Evolutionary conservation across 2,113 vertebrate genomes (phyloP).

Genomic region (Rhadina sibilatrix): DNA sequence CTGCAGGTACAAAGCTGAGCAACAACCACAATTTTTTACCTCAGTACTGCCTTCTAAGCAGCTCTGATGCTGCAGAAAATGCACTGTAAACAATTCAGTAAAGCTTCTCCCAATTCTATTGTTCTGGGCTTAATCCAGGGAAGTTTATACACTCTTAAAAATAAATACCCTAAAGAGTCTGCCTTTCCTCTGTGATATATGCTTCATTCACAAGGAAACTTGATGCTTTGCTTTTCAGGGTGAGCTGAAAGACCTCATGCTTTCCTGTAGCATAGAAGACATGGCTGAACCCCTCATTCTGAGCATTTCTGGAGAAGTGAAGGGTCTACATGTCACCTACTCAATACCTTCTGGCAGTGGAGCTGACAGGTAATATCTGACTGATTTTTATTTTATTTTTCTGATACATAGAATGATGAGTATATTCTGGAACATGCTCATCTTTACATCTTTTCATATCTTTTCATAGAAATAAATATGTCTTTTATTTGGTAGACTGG

Average conservation of each 20-base stretch:
- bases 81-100: background rate
- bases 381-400: background rate
- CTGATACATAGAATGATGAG: background rate
- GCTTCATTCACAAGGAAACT: background rate
- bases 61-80: background rate
- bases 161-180: background rate
- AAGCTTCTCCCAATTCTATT: background rate
- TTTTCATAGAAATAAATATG: background rate
- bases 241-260: conserved; percentile 75
- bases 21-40: background rate
- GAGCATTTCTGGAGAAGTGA: conserved; percentile 76
- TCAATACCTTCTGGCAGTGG: conserved; percentile 46
- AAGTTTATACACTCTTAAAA: background rate
- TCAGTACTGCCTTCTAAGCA: background rate
- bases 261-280: conserved; percentile 82
- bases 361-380: background rate
- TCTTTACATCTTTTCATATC: background rate
- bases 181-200: background rate
- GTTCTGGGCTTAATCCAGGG: background rate
- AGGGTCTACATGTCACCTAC: conserved; percentile 79
- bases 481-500: background rate
- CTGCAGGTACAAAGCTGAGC: background rate
- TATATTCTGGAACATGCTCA: background rate
- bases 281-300: conserved; percentile 83
- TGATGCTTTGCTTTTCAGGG: conserved; percentile 68